A percentile compares a stretch with the other conserved stretches of the same genome.
These are phyloP conservation scores for Trypoxylon attenuatum DNA, from an alignment of 2,888 invertebrate species.

Conservation along the genomic window DNA sequence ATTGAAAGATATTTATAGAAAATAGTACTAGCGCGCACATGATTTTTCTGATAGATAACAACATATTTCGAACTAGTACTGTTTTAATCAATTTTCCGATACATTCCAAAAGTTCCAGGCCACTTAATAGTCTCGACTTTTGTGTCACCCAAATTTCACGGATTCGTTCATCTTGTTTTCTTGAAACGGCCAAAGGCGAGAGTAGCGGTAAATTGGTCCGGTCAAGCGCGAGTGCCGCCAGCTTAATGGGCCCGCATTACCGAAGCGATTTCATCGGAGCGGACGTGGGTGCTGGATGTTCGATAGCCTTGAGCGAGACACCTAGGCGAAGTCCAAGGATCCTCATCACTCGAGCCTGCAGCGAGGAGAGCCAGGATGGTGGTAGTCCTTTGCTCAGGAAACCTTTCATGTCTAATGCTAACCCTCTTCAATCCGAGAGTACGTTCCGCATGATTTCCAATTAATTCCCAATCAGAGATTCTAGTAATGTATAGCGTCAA, in stretches of 20 bases:
- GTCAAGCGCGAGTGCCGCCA: slow-evolving; percentile 77
- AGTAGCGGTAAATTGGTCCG: slow-evolving; percentile 66
- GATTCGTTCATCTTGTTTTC: no score
- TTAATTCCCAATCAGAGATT: no score
- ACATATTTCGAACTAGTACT: no score
- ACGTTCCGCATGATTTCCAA: slow-evolving; percentile 24
- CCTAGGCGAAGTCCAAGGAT: slow-evolving; percentile 81
- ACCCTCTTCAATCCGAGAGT: slow-evolving; percentile 64
- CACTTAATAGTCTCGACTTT: no score
- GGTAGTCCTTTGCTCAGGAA: slow-evolving; percentile 64
- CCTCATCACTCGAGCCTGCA: slow-evolving; percentile 83
- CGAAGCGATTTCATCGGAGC: slow-evolving; percentile 58
- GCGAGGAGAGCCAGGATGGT: slow-evolving; percentile 80
- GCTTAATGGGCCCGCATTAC: slow-evolving; percentile 75
- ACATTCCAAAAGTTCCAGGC: no score
- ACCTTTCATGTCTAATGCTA: slow-evolving; percentile 38
- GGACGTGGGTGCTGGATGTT: slow-evolving; percentile 45
- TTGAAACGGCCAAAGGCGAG: slow-evolving; percentile 51
- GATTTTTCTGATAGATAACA: no score
- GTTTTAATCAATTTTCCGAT: no score
- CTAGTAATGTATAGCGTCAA: no score
- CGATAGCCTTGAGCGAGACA: slow-evolving; percentile 49
- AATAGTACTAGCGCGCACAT: no score
- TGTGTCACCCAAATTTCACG: no score
- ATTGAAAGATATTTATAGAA: no score